A percentile compares a stretch with the other conserved stretches of the same genome.
phyloP scores from a whole-genome alignment of 2,888 invertebrate genomes.

The Anodontia alba region DNA sequence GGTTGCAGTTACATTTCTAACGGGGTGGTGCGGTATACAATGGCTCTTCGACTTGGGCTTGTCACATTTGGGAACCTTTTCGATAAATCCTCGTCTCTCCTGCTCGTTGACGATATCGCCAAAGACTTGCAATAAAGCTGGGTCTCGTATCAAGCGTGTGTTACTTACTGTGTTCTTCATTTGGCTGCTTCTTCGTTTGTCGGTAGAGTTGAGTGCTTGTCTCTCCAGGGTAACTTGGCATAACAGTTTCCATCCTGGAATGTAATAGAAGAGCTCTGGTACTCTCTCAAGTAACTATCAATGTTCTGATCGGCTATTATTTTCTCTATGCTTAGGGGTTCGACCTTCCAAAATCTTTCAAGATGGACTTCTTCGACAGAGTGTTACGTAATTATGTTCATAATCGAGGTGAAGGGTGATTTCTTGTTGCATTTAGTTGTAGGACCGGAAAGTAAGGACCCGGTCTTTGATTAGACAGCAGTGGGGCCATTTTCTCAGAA shows the following conservation, averaged over 20 bases:
- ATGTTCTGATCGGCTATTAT: not conserved
- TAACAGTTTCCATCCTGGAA: slow-evolving; percentile 21
- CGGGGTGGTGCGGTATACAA: slow-evolving; percentile 39
- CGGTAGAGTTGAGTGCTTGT: slow-evolving; percentile 24
- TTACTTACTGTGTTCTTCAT: slow-evolving; percentile 20
- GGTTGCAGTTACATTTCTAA: slow-evolving; percentile 41
- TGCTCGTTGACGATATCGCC: slow-evolving; percentile 24
- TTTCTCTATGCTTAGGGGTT: slow-evolving; percentile 26
- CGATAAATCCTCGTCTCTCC: slow-evolving; percentile 27
- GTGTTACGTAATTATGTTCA: slow-evolving; percentile 23
- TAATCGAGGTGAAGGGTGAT: not conserved
- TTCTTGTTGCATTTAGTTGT: not conserved
- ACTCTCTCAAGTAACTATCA: not conserved
- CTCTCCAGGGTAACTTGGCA: slow-evolving; percentile 37
- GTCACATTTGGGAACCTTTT: slow-evolving; percentile 14
- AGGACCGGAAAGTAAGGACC: not conserved
- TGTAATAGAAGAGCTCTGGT: slow-evolving; percentile 12
- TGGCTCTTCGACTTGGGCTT: not conserved
- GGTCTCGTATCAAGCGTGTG: slow-evolving; percentile 21
- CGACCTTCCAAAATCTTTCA: slow-evolving; percentile 41
- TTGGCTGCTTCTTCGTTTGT: slow-evolving; percentile 9
- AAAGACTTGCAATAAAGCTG: slow-evolving; percentile 19
- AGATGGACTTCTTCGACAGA: not conserved
- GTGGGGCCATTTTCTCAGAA: slow-evolving; percentile 2
- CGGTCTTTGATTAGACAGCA: not conserved